These are phyloP conservation scores for Lytechinus variegatus DNA, from an alignment of 35 echinoderm and acorn worm species.

Conservation along the genomic window DNA sequence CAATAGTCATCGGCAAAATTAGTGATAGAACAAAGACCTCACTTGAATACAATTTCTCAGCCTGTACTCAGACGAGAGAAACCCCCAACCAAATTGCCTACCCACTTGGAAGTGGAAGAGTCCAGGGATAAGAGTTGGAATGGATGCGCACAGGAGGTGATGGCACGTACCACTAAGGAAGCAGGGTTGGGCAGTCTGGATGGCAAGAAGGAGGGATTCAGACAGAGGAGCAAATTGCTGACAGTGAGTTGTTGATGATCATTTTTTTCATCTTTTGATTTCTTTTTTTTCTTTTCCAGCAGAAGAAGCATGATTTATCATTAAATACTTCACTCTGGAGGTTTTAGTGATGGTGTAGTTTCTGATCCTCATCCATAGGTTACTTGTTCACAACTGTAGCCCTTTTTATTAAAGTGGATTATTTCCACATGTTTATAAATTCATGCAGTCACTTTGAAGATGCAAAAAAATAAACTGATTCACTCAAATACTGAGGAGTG, in stretches of 20 bases:
- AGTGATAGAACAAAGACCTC: constrained; percentile 35
- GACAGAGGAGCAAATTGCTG: constrained; percentile 34
- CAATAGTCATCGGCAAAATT: constrained; percentile 41
- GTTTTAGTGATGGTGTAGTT: no score
- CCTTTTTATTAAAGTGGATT: no score
- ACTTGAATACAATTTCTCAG: constrained; percentile 49
- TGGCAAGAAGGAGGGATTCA: constrained; percentile 28
- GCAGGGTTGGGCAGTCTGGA: constrained; percentile 1
- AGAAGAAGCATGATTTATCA: no score
- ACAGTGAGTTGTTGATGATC: constrained; percentile 3
- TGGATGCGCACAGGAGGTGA: constrained; percentile 1
- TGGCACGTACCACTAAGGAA: background rate
- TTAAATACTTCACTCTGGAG: no score
- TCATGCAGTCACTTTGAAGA: no score
- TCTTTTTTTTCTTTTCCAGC: background rate
- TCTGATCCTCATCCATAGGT: no score
- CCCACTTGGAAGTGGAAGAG: background rate
- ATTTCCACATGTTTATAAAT: no score
- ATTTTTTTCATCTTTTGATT: background rate
- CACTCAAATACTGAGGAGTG: no score
- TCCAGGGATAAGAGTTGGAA: constrained; percentile 5
- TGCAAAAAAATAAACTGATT: no score
- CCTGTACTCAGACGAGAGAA: constrained; percentile 28
- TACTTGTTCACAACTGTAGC: no score
- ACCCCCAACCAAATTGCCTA: background rate